phyloP scores from a whole-genome alignment of 92 coral and sea anemone species.

The Zoanthus gigantus region DNA sequence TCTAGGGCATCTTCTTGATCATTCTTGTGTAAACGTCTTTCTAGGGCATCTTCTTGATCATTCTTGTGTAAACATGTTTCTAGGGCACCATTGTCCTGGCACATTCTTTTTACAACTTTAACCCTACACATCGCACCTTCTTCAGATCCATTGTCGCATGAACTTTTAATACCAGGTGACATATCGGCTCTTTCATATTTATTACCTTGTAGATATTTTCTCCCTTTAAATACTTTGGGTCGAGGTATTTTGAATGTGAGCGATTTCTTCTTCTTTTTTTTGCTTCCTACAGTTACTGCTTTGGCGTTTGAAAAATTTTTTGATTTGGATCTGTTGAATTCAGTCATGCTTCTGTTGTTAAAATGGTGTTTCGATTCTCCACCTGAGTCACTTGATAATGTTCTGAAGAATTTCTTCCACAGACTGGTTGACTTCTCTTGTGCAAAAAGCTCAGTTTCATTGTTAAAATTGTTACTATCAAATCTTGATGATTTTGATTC shows the following conservation, averaged over 20 bases:
- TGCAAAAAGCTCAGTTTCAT: not conserved
- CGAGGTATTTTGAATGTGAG: conserved; percentile 5
- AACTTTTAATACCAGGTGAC: not conserved
- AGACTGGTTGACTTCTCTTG: conserved; percentile 12
- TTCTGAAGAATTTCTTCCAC: not conserved
- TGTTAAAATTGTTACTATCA: not conserved
- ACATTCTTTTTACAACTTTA: not conserved
- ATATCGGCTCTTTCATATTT: not conserved
- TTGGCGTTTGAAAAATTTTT: not conserved
- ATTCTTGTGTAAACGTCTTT: not conserved
- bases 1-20: not conserved
- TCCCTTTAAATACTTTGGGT: conserved; percentile 22
- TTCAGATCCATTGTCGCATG: not conserved
- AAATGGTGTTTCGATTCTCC: not conserved
- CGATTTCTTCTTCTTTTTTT: conserved; percentile 5
- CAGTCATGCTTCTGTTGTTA: not conserved
- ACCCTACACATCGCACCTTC: too few relatives aligned
- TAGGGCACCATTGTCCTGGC: not conserved
- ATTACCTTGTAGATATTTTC: not conserved
- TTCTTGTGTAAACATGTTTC: not conserved
- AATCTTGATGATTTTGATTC: not conserved
- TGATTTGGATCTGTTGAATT: conserved; percentile 11
- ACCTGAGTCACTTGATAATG: conserved; percentile 30
- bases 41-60: not conserved
- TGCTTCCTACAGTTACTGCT: not conserved